Evolutionary conservation across 2,113 vertebrate species (phyloP).

Genomic region (Choloepus hoffmanni): DNA sequence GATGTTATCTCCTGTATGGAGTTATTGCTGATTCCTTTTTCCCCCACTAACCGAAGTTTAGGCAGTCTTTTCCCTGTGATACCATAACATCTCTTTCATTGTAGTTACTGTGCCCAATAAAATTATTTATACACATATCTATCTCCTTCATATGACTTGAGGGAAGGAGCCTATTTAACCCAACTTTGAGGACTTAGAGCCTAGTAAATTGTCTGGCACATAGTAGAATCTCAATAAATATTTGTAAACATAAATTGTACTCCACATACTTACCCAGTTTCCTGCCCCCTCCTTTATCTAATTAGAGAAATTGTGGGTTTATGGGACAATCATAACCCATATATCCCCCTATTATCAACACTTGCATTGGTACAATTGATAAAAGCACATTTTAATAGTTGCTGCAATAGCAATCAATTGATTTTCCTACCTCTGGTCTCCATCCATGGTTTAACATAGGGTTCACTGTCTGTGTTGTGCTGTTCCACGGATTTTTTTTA

Average conservation of each 20-base stretch:
- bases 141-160: fast-evolving
- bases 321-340: no score
- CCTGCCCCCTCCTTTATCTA: background rate
- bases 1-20: fast-evolving
- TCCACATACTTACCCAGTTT: fast-evolving
- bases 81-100: fast-evolving
- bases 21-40: fast-evolving
- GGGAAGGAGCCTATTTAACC: background rate
- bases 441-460: no score
- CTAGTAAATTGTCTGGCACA: background rate
- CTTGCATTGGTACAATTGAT: no score
- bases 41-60: fast-evolving
- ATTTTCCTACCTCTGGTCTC: no score
- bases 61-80: fast-evolving
- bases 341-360: no score
- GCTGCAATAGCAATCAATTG: no score
- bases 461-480: no score
- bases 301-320: no score
- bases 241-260: fast-evolving
- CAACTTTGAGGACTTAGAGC: fast-evolving
- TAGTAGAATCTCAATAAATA: fast-evolving
- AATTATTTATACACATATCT: fast-evolving
- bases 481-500: no score
- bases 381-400: no score
- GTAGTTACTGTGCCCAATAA: fast-evolving